A percentile compares a stretch with the other conserved stretches of the same genome.
Evolutionary conservation across 1,140 invertebrate species (phyloP).

Genomic region (Drosophila miranda): DNA sequence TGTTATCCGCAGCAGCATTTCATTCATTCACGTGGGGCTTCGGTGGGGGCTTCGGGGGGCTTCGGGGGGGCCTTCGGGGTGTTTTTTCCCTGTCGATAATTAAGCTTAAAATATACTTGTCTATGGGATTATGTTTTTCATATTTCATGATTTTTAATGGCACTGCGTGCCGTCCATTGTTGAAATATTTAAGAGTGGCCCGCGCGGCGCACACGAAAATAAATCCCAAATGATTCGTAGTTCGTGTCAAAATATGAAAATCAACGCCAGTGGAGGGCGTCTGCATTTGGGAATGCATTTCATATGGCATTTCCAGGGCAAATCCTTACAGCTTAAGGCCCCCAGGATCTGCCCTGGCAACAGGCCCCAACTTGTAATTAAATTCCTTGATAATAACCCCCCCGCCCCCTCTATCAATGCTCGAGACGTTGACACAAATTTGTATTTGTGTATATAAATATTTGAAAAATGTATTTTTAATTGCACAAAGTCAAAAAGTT

Average conservation of each 20-base stretch:
- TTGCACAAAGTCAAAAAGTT: constrained; percentile 76
- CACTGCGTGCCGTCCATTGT: constrained; percentile 1
- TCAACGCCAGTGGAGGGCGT: constrained; percentile 24
- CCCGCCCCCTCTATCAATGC: background rate
- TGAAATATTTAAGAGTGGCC: constrained; percentile 37
- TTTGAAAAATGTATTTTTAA: constrained; percentile 78
- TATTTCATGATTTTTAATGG: constrained; percentile 64
- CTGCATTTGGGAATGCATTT: constrained; percentile 50
- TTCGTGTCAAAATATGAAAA: constrained; percentile 76
- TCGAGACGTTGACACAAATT: constrained; percentile 33
- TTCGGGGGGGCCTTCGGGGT: background rate
- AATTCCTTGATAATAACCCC: constrained; percentile 51
- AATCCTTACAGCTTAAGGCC: constrained; percentile 45
- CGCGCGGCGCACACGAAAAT: constrained; percentile 26
- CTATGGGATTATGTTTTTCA: constrained; percentile 72
- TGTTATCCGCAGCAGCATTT: constrained; percentile 41
- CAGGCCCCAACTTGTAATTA: constrained; percentile 49
- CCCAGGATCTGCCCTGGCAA: background rate
- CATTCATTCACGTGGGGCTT: constrained; percentile 3
- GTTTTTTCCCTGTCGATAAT: constrained; percentile 54
- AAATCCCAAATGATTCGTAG: constrained; percentile 30
- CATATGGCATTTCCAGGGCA: constrained; percentile 46
- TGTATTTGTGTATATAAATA: constrained; percentile 62
- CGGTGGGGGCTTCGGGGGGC: background rate
- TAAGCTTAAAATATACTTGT: constrained; percentile 73